Evolutionary conservation across 2,797 vertebrate genomes (phyloP).

Genomic region (Diglossa cyanea): DNA sequence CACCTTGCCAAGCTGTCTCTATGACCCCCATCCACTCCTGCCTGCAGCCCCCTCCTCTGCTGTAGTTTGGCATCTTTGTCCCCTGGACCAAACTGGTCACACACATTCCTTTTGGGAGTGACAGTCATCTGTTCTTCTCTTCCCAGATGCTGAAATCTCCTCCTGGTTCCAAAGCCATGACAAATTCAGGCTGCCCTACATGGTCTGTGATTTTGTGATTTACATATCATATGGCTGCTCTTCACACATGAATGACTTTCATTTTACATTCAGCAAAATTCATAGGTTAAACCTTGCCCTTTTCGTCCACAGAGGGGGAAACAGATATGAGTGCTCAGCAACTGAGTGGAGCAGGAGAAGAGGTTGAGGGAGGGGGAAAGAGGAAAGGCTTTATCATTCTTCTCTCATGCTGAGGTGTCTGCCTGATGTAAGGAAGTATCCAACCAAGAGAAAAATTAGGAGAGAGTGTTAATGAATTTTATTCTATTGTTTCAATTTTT

Average conservation of each 20-base stretch:
- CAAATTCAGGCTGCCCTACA: neutral
- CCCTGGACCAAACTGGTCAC: neutral
- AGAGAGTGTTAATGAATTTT: neutral
- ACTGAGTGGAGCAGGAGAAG: neutral
- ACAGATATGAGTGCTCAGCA: neutral
- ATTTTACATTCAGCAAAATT: neutral
- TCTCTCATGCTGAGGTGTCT: neutral
- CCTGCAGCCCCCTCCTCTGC: neutral
- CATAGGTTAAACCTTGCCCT: neutral
- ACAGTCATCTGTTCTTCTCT: neutral
- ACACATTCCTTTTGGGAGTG: neutral
- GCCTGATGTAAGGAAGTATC: neutral
- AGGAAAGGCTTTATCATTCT: neutral
- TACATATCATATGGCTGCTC: neutral
- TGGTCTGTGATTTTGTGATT: constrained; percentile 12
- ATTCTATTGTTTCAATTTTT: neutral
- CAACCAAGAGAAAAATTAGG: neutral
- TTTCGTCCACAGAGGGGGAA: neutral
- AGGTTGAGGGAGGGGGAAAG: fast-evolving
- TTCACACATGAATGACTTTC: neutral
- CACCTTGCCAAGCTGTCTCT: neutral
- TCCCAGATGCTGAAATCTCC: neutral
- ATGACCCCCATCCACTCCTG: neutral
- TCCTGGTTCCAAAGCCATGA: neutral
- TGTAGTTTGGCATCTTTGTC: neutral